phyloP scores from a whole-genome alignment of 1,140 invertebrate species.

The Aphidius ervi region DNA sequence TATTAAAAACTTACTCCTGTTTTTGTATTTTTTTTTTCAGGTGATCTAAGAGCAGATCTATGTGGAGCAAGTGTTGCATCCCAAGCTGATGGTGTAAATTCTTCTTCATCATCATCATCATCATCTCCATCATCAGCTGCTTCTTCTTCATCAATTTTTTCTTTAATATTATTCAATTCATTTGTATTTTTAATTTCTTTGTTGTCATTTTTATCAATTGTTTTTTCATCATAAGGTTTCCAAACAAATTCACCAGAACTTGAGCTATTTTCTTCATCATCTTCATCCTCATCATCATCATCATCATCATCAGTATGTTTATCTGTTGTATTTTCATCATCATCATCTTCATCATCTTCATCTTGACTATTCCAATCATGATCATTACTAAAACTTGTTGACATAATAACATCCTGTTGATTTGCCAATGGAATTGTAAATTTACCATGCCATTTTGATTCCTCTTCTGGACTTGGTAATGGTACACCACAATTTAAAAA shows the following conservation, averaged over 20 bases:
- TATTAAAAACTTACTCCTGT: conserved; percentile 39
- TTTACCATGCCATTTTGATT: conserved; percentile 48
- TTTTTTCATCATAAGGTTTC: conserved; percentile 47
- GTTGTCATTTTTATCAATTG: conserved; percentile 13
- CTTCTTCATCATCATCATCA: conserved; percentile 49
- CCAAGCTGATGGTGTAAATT: conserved; percentile 60
- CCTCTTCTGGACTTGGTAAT: conserved; percentile 49
- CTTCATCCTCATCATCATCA: conserved; percentile 27
- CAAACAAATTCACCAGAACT: conserved; percentile 74
- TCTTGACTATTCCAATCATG: conserved; percentile 45
- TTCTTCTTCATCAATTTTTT: conserved; percentile 38
- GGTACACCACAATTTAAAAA: conserved; percentile 36
- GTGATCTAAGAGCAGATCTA: conserved; percentile 54
- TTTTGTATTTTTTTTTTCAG: conserved; percentile 49
- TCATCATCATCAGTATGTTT: conserved; percentile 37
- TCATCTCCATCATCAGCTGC: conserved; percentile 25
- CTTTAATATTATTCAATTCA: conserved; percentile 5
- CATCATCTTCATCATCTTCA: conserved; percentile 34
- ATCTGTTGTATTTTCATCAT: conserved; percentile 30
- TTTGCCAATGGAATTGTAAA: conserved; percentile 40
- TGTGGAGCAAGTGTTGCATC: conserved; percentile 56
- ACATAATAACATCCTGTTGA: conserved; percentile 46
- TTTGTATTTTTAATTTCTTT: not conserved
- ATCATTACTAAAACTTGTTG: conserved; percentile 47
- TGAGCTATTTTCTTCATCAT: conserved; percentile 51